phyloP scores from a whole-genome alignment of 2,113 vertebrate species.

The human region GRCh38 chrX:21389501-21390000 shows the following conservation, averaged over 20 bases:
- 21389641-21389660: not conserved
- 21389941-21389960: constrained; percentile 42
- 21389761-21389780: not conserved
- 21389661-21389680: not conserved
- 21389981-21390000: not conserved
- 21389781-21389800: constrained; percentile 15
- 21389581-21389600: constrained; percentile 21
- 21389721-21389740: not conserved
- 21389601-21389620: not conserved
- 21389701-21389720: not conserved
- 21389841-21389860: not conserved
- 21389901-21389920: constrained; percentile 35
- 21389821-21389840: not conserved
- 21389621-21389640: constrained; percentile 5
- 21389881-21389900: constrained; percentile 44
- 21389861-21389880: not conserved
- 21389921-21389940: constrained; percentile 28
- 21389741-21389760: not conserved
- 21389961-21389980: not conserved
- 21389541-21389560: constrained; percentile 16
- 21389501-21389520: constrained; percentile 1
- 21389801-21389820: not conserved
- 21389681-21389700: not conserved
- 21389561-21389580: not conserved
- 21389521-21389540: not conserved